phyloP scores from a whole-genome alignment of 2,113 vertebrate species.

The Odocoileus hemionus region DNA sequence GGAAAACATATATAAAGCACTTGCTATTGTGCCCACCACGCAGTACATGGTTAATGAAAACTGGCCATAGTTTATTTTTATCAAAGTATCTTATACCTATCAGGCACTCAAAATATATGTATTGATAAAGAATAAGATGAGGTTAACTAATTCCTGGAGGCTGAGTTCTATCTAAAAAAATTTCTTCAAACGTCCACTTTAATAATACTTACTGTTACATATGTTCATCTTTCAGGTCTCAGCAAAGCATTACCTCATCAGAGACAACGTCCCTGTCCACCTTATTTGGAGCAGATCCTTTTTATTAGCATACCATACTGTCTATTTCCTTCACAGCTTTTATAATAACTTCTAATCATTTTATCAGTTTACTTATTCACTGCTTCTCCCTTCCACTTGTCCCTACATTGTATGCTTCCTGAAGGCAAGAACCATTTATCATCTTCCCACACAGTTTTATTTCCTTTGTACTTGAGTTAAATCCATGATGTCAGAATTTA shows the following conservation, averaged over 20 bases:
- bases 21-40: neutral
- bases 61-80: neutral
- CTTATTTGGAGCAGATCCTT: neutral
- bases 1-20: neutral
- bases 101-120: neutral
- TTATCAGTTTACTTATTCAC: neutral
- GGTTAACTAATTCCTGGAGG: neutral
- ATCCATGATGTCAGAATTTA: neutral
- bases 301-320: neutral
- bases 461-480: slow-evolving; percentile 16
- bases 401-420: neutral
- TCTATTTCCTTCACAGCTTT: neutral
- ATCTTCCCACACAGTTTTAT: neutral
- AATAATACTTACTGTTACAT: neutral
- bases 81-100: neutral
- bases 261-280: neutral
- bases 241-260: neutral
- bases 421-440: neutral
- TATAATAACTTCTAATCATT: neutral
- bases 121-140: slow-evolving; percentile 35
- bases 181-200: neutral
- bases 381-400: neutral
- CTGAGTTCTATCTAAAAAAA: neutral
- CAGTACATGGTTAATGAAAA: neutral
- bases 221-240: neutral